Base-by-base conservation (phyloP, 1,140 invertebrate genomes). In the Euwallacea fornicatus region DNA sequence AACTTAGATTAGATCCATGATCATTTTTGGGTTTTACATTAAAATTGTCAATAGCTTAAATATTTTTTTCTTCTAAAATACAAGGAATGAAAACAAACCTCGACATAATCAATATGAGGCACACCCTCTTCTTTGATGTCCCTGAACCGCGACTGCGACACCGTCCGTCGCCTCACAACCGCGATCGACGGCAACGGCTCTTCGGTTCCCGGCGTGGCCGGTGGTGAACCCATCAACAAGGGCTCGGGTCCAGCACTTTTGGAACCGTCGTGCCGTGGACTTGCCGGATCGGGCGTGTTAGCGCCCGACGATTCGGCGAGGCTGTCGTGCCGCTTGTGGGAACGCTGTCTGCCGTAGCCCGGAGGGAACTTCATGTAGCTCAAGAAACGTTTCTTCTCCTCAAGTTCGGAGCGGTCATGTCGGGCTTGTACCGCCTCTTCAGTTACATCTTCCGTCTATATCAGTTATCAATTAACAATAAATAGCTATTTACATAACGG, bases 331-430 rank as follows among this genome's bases (percentile, higher is more conserved):
- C 88, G 84, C 75, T 88, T 84, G 79, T 85, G 87, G 0, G 86
- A 84, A 7, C 88, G 82, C 44, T 86, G 84, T 71, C 86, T 83
- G 44, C 83, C 85, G 66, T 84, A 83, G 64, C 85, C 85, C 74
- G 84, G 80, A n/a, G 87, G 86, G 76, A 89, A 83, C 78, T 90
- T 90, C 4, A 91, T 82, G 73, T 89, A 90, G 75, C 86, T 88
- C 73, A 89, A 85, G 80, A 93, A 95, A 60, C 91, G 89, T 77
- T 90, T 91, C 62, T 88, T 88, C 81, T 96, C 94, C 71, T 90
- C 88, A 7, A 85, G 82, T 83, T 96, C 93, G 76, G 90, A 91
- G 54, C 87, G 86, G 43, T 88, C 86, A 79, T 96, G 94, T 15
- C 93, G 85, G 41, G 82, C 78, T 6, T 83, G 76, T 76, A 90